Percentiles rank a stretch among this genome's conserved stretches.
These are phyloP conservation scores for Globodera rostochiensis DNA, from an alignment of 1,140 invertebrate species.

Conservation along the genomic window DNA sequence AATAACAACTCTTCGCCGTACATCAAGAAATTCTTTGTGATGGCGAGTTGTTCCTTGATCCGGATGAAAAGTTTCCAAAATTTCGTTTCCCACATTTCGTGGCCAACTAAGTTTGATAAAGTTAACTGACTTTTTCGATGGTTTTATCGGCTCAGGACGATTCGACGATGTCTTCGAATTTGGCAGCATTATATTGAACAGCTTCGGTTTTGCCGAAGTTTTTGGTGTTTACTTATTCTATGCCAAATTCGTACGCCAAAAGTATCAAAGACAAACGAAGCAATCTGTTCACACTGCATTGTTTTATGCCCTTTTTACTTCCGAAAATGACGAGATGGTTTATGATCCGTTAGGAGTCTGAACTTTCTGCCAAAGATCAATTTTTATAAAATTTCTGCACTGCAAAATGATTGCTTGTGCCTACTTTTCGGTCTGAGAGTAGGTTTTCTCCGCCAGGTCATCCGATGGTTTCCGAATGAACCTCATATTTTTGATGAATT, in stretches of 20 bases:
- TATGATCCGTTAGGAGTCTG: constrained; percentile 68
- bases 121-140: not conserved
- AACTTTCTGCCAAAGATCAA: constrained; percentile 68
- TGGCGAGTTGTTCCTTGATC: not conserved
- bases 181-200: not conserved
- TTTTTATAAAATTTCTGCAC: constrained; percentile 64
- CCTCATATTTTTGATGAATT: not conserved
- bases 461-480: constrained; percentile 27
- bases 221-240: constrained; percentile 58
- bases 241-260: constrained; percentile 63
- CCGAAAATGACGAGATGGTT: constrained; percentile 60
- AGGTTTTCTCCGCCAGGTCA: constrained; percentile 51
- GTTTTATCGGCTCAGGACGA: not conserved
- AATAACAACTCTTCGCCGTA: not conserved
- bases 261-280: constrained; percentile 32
- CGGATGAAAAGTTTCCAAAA: not conserved
- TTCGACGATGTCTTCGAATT: not conserved
- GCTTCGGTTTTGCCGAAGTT: constrained; percentile 36
- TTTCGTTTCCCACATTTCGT: not conserved
- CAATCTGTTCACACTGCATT: not conserved
- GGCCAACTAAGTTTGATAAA: not conserved
- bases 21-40: not conserved
- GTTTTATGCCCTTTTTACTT: not conserved
- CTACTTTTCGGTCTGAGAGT: constrained; percentile 36
- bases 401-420: not conserved